Conservation (phyloP, 2,797 vertebrate genomes). For the Aphelocoma californica region DNA sequence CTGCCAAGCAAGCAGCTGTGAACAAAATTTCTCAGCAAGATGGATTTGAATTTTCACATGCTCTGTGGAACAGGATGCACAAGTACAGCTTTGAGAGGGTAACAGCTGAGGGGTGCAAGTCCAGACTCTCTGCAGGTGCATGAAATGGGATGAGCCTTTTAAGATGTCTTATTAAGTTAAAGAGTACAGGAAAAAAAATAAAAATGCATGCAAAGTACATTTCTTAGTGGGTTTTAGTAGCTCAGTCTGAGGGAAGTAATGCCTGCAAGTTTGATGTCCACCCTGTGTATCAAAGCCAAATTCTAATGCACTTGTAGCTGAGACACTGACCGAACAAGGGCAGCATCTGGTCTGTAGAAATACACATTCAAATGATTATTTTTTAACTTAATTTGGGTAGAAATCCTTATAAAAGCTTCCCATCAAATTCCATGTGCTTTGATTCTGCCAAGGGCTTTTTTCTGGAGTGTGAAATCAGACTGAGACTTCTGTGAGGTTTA, state of each 20-base stretch:
- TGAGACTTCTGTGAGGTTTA: background rate
- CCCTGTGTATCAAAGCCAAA: background rate
- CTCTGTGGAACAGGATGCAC: background rate
- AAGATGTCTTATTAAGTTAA: background rate
- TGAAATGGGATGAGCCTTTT: background rate
- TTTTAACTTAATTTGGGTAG: background rate
- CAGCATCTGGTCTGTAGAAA: background rate
- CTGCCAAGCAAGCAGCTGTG: conserved; percentile 63
- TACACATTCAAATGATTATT: background rate
- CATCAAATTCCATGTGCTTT: background rate
- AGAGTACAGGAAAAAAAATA: background rate
- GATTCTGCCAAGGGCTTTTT: background rate
- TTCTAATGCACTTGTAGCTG: background rate
- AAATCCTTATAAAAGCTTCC: background rate
- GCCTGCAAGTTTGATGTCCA: background rate
- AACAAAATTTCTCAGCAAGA: conserved; percentile 36
- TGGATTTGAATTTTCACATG: background rate
- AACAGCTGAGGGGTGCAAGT: background rate
- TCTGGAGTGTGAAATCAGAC: background rate
- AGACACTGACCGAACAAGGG: background rate
- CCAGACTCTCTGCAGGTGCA: background rate
- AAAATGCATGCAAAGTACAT: background rate
- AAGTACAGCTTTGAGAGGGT: background rate
- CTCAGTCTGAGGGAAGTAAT: background rate
- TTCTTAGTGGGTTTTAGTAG: background rate